Conservation (phyloP, 2,888 invertebrate species). For the Tortrix viridana region DNA sequence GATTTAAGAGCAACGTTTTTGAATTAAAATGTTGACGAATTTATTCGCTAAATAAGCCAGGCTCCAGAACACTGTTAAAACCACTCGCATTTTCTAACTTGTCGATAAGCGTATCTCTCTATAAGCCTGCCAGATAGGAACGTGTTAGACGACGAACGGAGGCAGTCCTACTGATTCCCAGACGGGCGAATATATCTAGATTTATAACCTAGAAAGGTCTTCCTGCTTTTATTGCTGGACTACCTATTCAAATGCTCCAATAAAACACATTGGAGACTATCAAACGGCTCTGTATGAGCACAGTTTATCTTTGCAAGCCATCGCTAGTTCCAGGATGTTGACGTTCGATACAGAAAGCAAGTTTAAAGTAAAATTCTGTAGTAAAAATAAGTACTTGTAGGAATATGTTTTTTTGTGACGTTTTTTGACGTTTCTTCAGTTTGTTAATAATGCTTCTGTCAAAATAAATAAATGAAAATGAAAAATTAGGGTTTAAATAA, state of each 20-base stretch:
- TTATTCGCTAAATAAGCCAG: background rate
- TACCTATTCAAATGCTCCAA: slow-evolving; percentile 40
- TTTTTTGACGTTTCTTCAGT: no score
- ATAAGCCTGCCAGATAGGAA: no score
- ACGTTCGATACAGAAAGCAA: background rate
- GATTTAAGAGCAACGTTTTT: slow-evolving; percentile 14
- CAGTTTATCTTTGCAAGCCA: slow-evolving; percentile 20
- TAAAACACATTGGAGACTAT: slow-evolving; percentile 39
- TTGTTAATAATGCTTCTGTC: no score
- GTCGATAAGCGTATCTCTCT: no score
- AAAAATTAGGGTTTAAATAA: no score
- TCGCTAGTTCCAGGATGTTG: slow-evolving; percentile 8
- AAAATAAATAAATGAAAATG: no score
- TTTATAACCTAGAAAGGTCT: slow-evolving; percentile 38
- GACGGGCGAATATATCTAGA: slow-evolving; percentile 39
- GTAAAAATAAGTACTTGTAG: no score
- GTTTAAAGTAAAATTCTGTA: background rate
- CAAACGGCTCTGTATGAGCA: slow-evolving; percentile 26
- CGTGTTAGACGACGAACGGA: no score
- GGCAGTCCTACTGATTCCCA: slow-evolving; percentile 23
- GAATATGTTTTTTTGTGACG: no score
- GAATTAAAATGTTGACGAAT: slow-evolving; percentile 18
- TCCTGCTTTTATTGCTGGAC: slow-evolving; percentile 40
- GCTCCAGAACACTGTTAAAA: no score
- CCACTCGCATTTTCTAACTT: no score